Evolutionary conservation across 2,888 invertebrate genomes (phyloP).

Genomic region (Epistrophella euchroma): DNA sequence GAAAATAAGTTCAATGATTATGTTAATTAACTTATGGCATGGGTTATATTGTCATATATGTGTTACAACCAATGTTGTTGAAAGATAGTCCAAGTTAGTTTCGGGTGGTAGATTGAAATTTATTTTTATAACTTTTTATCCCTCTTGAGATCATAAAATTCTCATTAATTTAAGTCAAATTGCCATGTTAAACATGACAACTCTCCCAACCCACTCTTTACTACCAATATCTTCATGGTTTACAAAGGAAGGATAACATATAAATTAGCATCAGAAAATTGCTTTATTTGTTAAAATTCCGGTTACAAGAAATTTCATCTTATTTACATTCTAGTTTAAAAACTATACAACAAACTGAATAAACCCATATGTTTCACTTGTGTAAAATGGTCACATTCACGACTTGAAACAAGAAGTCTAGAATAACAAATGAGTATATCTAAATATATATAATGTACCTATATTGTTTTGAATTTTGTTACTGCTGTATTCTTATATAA

Average conservation of each 20-base stretch:
- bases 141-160: not conserved
- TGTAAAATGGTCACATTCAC: not conserved
- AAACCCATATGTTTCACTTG: not conserved
- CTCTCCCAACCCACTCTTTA: not conserved
- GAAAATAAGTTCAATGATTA: not conserved
- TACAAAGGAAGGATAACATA: no score
- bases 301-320: not conserved
- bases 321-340: not conserved
- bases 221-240: not conserved
- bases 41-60: not conserved
- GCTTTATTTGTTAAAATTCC: not conserved
- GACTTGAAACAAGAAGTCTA: not conserved
- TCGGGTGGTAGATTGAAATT: not conserved
- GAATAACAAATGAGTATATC: conserved; percentile 2
- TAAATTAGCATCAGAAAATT: not conserved
- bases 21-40: not conserved
- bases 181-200: not conserved
- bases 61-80: not conserved
- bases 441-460: no score
- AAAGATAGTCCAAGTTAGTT: conserved; percentile 5
- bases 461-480: not conserved
- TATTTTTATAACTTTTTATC: conserved; percentile 9
- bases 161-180: not conserved
- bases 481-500: not conserved
- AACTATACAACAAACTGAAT: not conserved